A percentile compares a stretch with the other conserved stretches of the same genome.
Evolutionary conservation across 2,888 invertebrate species (phyloP).

Genomic region (Caenorhabditis sp.): DNA sequence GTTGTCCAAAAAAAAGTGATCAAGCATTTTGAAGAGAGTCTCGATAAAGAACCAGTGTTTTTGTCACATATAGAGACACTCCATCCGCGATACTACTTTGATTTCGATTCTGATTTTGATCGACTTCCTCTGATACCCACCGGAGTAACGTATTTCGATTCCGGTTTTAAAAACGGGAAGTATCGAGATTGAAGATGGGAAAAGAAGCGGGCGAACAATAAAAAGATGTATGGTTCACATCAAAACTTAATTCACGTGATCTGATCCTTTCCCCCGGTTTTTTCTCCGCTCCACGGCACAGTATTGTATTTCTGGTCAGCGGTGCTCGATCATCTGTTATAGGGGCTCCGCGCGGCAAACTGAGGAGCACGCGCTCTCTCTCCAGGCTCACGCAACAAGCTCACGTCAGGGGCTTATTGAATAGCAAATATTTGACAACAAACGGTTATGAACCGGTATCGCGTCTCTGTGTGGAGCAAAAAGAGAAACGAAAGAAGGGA

Average conservation of each 20-base stretch:
- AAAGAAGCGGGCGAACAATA: background rate
- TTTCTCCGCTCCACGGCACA: background rate
- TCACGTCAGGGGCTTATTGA: conserved; percentile 63
- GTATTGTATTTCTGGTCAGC: conserved; percentile 52
- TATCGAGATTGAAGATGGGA: background rate
- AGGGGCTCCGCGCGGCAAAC: conserved; percentile 28
- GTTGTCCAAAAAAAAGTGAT: conserved; percentile 24
- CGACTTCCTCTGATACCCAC: conserved; percentile 30
- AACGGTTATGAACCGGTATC: conserved; percentile 68
- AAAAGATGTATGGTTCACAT: conserved; percentile 28
- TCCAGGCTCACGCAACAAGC: conserved; percentile 61
- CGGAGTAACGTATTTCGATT: conserved; percentile 10
- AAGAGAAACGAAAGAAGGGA: conserved; percentile 12
- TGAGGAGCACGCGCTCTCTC: conserved; percentile 23
- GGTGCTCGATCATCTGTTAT: background rate
- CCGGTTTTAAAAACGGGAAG: conserved; percentile 22
- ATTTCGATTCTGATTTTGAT: conserved; percentile 33
- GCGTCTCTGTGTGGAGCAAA: conserved; percentile 28
- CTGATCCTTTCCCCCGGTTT: background rate
- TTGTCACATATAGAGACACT: conserved; percentile 3
- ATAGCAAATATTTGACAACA: conserved; percentile 65
- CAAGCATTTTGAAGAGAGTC: conserved; percentile 38
- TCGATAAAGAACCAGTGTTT: conserved; percentile 40
- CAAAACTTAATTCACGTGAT: conserved; percentile 16
- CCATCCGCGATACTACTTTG: conserved; percentile 3